These are phyloP conservation scores for Lagorchestes hirsutus DNA, from an alignment of 2,797 vertebrate genomes.

Conservation along the genomic window DNA sequence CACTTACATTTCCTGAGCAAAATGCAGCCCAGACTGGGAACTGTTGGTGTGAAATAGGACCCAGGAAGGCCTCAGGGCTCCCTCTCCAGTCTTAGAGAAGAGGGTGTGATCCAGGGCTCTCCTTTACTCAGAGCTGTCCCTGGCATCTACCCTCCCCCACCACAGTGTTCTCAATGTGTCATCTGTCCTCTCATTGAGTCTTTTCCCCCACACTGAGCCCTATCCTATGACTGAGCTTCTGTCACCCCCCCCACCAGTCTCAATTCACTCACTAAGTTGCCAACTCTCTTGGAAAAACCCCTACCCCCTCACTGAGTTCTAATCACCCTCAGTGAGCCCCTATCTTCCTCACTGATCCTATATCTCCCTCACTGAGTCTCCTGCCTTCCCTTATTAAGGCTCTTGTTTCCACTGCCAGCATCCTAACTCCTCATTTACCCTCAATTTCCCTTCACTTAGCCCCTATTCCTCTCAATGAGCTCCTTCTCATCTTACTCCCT, in stretches of 20 bases:
- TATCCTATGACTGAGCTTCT: neutral
- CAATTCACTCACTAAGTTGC: neutral
- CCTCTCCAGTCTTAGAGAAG: neutral
- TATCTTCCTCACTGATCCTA: neutral
- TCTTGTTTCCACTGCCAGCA: neutral
- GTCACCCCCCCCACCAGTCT: neutral
- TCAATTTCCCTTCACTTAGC: neutral
- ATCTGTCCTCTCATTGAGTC: neutral
- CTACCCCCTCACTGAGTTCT: rapidly evolving
- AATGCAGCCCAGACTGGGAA: neutral
- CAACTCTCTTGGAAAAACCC: neutral
- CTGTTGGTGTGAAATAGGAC: neutral
- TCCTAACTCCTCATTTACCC: neutral
- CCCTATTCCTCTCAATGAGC: neutral
- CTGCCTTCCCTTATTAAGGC: neutral
- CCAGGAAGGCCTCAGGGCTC: neutral
- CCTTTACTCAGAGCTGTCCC: neutral
- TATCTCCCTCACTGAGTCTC: neutral
- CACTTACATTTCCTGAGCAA: conserved; percentile 5
- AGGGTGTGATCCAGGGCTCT: neutral
- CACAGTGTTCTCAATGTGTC: neutral
- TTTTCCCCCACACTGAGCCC: neutral
- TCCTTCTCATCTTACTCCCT: neutral
- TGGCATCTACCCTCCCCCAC: neutral
- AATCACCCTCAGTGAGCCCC: neutral